Percentiles rank a stretch among this genome's conserved stretches.
phyloP scores from a whole-genome alignment of 2,888 invertebrate species.

The Aricia artaxerxes region DNA sequence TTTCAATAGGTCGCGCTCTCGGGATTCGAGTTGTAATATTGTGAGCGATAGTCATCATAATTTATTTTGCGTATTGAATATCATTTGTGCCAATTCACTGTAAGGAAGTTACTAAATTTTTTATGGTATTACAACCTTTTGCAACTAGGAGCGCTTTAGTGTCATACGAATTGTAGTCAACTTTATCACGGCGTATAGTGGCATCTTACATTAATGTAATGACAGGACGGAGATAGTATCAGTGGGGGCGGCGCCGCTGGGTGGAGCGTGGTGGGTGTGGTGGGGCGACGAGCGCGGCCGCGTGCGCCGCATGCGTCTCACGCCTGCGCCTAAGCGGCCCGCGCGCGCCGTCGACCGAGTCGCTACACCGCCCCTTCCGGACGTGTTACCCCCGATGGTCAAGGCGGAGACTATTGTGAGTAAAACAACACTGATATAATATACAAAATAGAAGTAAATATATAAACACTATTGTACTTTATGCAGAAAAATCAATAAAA shows the following conservation, averaged over 20 bases:
- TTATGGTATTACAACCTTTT: too few relatives aligned
- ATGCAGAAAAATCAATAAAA: too few relatives aligned
- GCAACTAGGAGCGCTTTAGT: too few relatives aligned
- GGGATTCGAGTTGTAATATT: too few relatives aligned
- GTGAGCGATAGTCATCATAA: too few relatives aligned
- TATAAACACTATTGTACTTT: too few relatives aligned
- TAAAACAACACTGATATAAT: background rate
- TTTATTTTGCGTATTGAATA: too few relatives aligned
- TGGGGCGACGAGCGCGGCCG: constrained; percentile 58
- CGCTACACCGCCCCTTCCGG: constrained; percentile 39
- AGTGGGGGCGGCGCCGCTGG: constrained; percentile 51
- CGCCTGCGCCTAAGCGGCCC: constrained; percentile 43
- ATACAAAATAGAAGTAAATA: background rate
- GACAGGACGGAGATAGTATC: constrained; percentile 51
- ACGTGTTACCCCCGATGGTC: constrained; percentile 30
- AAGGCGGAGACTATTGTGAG: constrained; percentile 40
- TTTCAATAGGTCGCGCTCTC: too few relatives aligned
- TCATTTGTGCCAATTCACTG: too few relatives aligned
- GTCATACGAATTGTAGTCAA: too few relatives aligned
- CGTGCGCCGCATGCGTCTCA: constrained; percentile 46
- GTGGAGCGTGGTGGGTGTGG: constrained; percentile 61
- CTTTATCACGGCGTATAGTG: too few relatives aligned
- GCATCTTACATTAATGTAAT: background rate
- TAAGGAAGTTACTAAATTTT: too few relatives aligned
- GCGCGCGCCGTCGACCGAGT: constrained; percentile 7